Evolutionary conservation across 2,888 invertebrate species (phyloP).

Genomic region (Scotopteryx bipunctaria): DNA sequence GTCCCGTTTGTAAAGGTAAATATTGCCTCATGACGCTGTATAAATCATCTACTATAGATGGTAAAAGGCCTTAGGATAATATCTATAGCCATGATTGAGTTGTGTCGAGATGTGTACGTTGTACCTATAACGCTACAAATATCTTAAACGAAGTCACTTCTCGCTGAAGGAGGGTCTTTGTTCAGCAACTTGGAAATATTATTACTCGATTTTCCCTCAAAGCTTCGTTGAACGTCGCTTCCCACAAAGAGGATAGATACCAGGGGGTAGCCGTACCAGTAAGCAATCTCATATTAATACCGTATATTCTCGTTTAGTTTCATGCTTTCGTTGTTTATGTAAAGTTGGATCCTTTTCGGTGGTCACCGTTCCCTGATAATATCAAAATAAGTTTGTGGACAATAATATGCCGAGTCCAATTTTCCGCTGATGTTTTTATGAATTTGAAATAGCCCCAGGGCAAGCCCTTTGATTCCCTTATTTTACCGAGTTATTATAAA

Average conservation of each 20-base stretch:
- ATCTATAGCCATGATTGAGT: too few species aligned
- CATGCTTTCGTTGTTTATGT: conserved; percentile 57
- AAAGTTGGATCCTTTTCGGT: conserved; percentile 34
- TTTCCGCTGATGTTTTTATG: conserved; percentile 57
- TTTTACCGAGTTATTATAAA: conserved; percentile 10
- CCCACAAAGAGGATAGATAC: conserved; percentile 51
- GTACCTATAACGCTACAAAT: too few species aligned
- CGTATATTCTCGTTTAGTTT: conserved; percentile 54
- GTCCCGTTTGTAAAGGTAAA: too few species aligned
- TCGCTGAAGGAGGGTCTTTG: conserved; percentile 61
- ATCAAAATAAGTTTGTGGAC: conserved; percentile 46
- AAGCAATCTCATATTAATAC: conserved; percentile 55
- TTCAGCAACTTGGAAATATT: conserved; percentile 74
- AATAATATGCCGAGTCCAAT: conserved; percentile 56
- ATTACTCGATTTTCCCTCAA: conserved; percentile 68
- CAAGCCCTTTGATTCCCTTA: conserved; percentile 23
- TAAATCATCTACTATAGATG: too few species aligned
- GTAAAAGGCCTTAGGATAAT: too few species aligned
- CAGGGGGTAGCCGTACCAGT: conserved; percentile 39
- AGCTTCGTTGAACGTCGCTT: conserved; percentile 49
- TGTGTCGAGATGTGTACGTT: too few species aligned
- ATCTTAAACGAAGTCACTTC: conserved; percentile 54
- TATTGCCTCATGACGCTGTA: too few species aligned
- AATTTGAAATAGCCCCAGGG: conserved; percentile 52
- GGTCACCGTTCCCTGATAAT: conserved; percentile 52